Percentiles rank a stretch among this genome's conserved stretches.
Evolutionary conservation across 2,888 invertebrate genomes (phyloP).

Genomic region (Aproaerema taeniolella): DNA sequence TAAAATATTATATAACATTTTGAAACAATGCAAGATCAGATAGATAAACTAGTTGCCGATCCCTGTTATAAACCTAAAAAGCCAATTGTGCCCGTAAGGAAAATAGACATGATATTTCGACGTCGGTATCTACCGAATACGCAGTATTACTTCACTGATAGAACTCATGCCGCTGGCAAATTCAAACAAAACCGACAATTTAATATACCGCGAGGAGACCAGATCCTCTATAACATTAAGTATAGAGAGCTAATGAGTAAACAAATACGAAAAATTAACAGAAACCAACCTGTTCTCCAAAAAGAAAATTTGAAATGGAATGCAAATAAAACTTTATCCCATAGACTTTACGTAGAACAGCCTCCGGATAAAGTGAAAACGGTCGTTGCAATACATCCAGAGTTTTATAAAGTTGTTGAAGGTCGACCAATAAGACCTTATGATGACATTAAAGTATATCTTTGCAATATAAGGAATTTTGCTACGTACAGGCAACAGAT

Average conservation of each 20-base stretch:
- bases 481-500: constrained; percentile 70
- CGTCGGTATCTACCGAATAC: constrained; percentile 63
- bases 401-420: constrained; percentile 80
- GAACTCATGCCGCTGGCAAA: constrained; percentile 46
- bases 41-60: too few relatives aligned
- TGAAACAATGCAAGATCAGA: too few relatives aligned
- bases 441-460: constrained; percentile 77
- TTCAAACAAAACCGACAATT: constrained; percentile 39
- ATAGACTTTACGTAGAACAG: constrained; percentile 75
- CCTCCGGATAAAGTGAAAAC: constrained; percentile 74
- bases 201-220: constrained; percentile 57
- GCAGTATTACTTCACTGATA: constrained; percentile 64
- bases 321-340: constrained; percentile 71
- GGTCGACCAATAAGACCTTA: constrained; percentile 78
- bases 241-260: constrained; percentile 64
- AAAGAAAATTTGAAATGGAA: constrained; percentile 63
- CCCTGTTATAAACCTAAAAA: constrained; percentile 54
- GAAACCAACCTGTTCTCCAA: constrained; percentile 47
- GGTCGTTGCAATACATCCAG: constrained; percentile 80
- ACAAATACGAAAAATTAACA: constrained; percentile 34
- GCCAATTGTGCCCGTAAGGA: constrained; percentile 62
- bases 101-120: constrained; percentile 62
- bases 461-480: constrained; percentile 69
- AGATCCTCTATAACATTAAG: constrained; percentile 62
- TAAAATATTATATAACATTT: too few relatives aligned